Percentiles rank a stretch among this genome's conserved stretches.
phyloP scores from a whole-genome alignment of 2,113 vertebrate genomes.

The Oxyruncus cristatus region DNA sequence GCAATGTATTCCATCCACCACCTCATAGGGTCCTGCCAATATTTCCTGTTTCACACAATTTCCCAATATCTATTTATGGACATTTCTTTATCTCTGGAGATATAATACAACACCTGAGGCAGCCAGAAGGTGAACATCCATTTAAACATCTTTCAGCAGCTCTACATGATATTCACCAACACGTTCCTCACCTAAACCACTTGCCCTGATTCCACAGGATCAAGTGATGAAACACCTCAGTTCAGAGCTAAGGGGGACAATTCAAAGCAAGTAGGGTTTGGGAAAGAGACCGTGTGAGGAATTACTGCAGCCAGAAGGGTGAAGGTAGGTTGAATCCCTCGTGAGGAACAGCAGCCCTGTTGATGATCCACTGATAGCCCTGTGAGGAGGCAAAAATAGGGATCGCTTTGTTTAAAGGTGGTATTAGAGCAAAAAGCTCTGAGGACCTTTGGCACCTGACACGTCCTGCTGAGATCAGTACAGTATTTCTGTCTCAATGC shows the following conservation, averaged over 20 bases:
- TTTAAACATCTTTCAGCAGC: neutral
- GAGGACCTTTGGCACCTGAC: neutral
- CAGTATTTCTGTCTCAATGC: neutral
- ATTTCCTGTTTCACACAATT: neutral
- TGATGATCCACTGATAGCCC: neutral
- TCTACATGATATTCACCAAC: neutral
- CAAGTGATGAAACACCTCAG: neutral
- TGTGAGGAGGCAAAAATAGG: neutral
- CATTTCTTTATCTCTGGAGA: neutral
- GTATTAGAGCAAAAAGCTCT: neutral
- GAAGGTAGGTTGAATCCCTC: neutral
- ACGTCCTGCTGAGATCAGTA: neutral
- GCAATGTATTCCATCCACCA: neutral
- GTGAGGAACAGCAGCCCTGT: neutral
- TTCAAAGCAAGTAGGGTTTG: neutral
- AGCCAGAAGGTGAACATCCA: neutral
- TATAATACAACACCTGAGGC: neutral
- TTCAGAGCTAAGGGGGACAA: neutral
- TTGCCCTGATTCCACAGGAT: neutral
- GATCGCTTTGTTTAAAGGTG: neutral
- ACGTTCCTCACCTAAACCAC: neutral
- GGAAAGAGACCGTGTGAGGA: neutral
- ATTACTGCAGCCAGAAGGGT: neutral
- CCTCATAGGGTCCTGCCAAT: neutral
- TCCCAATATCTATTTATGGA: neutral